These are phyloP conservation scores for Rhingia campestris DNA, from an alignment of 2,888 invertebrate species.

Conservation along the genomic window DNA sequence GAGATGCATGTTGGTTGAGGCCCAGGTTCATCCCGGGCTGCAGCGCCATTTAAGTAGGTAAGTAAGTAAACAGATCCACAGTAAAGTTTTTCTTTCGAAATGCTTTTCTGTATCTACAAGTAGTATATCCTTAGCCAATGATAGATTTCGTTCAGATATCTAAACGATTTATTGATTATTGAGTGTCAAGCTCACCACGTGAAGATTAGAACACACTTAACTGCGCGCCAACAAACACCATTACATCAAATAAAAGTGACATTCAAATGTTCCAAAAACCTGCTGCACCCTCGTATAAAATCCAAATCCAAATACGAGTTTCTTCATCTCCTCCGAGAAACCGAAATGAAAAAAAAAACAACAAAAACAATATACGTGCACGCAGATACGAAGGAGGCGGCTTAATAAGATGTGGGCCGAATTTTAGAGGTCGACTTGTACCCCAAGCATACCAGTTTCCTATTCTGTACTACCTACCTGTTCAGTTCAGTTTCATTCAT, in stretches of 20 bases:
- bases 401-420: constrained; percentile 57
- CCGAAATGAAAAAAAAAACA: constrained; percentile 1
- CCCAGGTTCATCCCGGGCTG: too few species aligned
- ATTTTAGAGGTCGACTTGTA: constrained; percentile 69
- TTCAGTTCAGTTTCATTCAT: constrained; percentile 38
- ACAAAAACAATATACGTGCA: constrained; percentile 45
- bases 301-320: constrained; percentile 36
- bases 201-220: constrained; percentile 28
- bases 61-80: too few species aligned
- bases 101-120: too few species aligned
- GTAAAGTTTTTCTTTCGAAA: too few species aligned
- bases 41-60: too few species aligned
- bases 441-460: constrained; percentile 48
- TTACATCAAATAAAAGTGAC: constrained; percentile 54
- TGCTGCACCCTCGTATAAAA: constrained; percentile 7
- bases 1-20: too few species aligned
- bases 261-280: constrained; percentile 46
- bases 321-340: constrained; percentile 38
- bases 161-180: not conserved
- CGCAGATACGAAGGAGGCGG: constrained; percentile 56
- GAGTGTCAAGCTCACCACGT: constrained; percentile 23
- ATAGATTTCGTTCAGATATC: too few species aligned
- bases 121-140: too few species aligned
- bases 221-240: constrained; percentile 45
- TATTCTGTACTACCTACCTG: constrained; percentile 36